These are phyloP conservation scores for Ochlodes sylvanus DNA, from an alignment of 2,888 invertebrate species.

Conservation along the genomic window DNA sequence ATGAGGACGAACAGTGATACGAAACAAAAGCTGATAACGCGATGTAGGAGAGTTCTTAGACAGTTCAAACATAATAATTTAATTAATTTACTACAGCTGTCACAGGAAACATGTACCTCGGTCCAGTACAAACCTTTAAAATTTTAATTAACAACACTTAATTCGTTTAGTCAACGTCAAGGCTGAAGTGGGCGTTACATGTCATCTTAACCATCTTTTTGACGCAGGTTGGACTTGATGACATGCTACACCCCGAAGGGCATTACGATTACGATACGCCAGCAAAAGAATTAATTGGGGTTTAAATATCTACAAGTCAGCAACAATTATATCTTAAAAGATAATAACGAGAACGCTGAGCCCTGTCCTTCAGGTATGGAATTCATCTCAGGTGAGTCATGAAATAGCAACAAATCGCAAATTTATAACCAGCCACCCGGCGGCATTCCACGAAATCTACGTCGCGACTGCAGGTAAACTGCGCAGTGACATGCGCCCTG, in stretches of 20 bases:
- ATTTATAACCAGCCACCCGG: constrained; percentile 73
- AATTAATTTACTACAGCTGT: constrained; percentile 31
- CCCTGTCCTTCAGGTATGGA: constrained; percentile 45
- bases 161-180: constrained; percentile 17
- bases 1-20: constrained; percentile 68
- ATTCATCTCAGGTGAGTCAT: constrained; percentile 66
- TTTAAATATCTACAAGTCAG: constrained; percentile 14
- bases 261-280: constrained; percentile 17
- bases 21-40: constrained; percentile 72
- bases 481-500: constrained; percentile 49
- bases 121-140: constrained; percentile 39
- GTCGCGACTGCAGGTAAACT: constrained; percentile 62
- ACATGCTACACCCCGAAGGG: constrained; percentile 34
- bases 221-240: constrained; percentile 40
- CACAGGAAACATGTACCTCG: constrained; percentile 30
- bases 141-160: constrained; percentile 27
- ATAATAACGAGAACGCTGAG: background rate
- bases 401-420: constrained; percentile 70
- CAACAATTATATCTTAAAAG: constrained; percentile 13
- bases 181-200: constrained; percentile 17
- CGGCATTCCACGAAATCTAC: constrained; percentile 70
- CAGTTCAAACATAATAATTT: constrained; percentile 46
- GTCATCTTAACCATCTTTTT: constrained; percentile 33
- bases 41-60: constrained; percentile 64
- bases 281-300: constrained; percentile 24